Percentiles rank a stretch among this genome's conserved stretches.
phyloP scores from a whole-genome alignment of 1,140 invertebrate species.

The Pygmarrhopalites habei region DNA sequence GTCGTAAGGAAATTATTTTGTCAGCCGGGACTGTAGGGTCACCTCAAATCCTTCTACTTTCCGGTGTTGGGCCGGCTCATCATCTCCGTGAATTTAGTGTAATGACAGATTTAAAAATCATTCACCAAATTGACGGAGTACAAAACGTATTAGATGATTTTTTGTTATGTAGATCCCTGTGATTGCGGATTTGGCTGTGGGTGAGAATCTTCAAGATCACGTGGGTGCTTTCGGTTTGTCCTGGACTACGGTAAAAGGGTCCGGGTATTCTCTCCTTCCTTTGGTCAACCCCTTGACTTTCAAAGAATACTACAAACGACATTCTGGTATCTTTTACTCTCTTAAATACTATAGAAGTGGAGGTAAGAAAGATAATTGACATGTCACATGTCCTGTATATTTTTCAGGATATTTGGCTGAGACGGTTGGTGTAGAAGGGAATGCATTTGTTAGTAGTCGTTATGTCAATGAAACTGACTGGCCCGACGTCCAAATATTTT shows the following conservation, averaged over 20 bases:
- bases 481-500: conserved; percentile 70
- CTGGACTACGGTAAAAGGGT: conserved; percentile 24
- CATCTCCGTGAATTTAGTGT: conserved; percentile 42
- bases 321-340: conserved; percentile 23
- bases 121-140: not conserved
- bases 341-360: not conserved
- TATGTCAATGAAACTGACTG: conserved; percentile 58
- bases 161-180: conserved; percentile 26
- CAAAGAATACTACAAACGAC: conserved; percentile 24
- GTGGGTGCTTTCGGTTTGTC: conserved; percentile 29
- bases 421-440: conserved; percentile 28
- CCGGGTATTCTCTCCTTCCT: conserved; percentile 26
- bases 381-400: conserved; percentile 13
- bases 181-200: conserved; percentile 29
- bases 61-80: conserved; percentile 58
- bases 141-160: not conserved
- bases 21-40: conserved; percentile 43
- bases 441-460: conserved; percentile 40
- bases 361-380: conserved; percentile 18
- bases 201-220: conserved; percentile 31
- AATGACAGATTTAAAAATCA: not conserved
- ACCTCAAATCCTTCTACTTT: conserved; percentile 61
- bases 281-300: conserved; percentile 24
- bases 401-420: conserved; percentile 20
- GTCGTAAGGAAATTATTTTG: conserved; percentile 43